Percentiles rank a stretch among this genome's conserved stretches.
These are phyloP conservation scores for Cheilosia soror DNA, from an alignment of 2,888 invertebrate genomes.

Conservation along the genomic window DNA sequence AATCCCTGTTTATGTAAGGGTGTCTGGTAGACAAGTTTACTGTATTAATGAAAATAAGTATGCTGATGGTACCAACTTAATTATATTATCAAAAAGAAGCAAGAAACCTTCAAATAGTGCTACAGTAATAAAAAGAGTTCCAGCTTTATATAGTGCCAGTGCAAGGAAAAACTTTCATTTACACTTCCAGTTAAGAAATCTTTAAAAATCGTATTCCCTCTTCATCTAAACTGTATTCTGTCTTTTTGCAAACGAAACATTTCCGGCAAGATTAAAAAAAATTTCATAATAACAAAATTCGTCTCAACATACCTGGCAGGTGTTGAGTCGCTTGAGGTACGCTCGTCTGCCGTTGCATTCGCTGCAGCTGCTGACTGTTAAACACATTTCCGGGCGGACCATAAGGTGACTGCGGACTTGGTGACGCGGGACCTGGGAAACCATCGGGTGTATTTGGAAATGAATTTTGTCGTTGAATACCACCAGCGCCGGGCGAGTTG, in stretches of 20 bases:
- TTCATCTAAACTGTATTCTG: constrained; percentile 41
- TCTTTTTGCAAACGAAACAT: not conserved
- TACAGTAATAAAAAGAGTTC: too few relatives aligned
- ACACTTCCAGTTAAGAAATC: not conserved
- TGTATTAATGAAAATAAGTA: too few relatives aligned
- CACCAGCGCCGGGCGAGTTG: constrained; percentile 82
- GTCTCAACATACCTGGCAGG: constrained; percentile 81
- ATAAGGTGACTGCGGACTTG: constrained; percentile 81
- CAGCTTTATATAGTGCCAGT: too few relatives aligned
- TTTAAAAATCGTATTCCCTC: not conserved
- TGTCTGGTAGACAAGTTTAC: too few relatives aligned
- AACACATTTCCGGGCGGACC: constrained; percentile 79
- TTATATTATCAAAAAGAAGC: too few relatives aligned
- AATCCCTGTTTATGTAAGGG: too few relatives aligned
- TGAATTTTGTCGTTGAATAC: constrained; percentile 82
- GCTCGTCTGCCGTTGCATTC: constrained; percentile 83
- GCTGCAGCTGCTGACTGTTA: constrained; percentile 81
- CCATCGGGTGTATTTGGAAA: constrained; percentile 78
- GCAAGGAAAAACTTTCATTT: too few relatives aligned
- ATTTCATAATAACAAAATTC: not conserved
- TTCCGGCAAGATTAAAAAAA: not conserved
- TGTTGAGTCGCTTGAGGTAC: constrained; percentile 84
- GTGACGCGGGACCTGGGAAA: constrained; percentile 79
- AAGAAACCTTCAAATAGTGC: too few relatives aligned
- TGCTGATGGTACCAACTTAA: too few relatives aligned